A percentile compares a stretch with the other conserved stretches of the same genome.
Evolutionary conservation across 2,888 invertebrate species (phyloP).

Genomic region (Allolobophora icterica): DNA sequence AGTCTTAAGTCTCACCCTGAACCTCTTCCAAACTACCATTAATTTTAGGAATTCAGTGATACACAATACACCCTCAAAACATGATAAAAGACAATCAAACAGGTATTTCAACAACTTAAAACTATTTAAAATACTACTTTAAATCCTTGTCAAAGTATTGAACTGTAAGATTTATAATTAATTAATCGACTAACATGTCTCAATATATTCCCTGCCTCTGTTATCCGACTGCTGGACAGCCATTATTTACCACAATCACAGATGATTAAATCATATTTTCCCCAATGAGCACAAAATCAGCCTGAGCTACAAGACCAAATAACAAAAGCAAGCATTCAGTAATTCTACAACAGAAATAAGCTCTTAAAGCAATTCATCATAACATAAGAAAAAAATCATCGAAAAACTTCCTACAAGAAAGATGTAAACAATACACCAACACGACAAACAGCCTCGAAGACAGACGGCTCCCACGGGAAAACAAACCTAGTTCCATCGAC

Average conservation of each 20-base stretch:
- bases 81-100: too few relatives aligned
- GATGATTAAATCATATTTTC: background rate
- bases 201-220: background rate
- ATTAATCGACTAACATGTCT: background rate
- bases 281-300: background rate
- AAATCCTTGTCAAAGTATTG: too few relatives aligned
- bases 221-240: background rate
- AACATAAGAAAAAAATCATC: background rate
- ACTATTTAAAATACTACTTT: too few relatives aligned
- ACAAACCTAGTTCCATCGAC: background rate
- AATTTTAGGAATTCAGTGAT: background rate
- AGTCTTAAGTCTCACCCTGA: background rate
- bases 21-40: background rate
- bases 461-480: background rate
- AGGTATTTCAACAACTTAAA: too few relatives aligned
- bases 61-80: too few relatives aligned
- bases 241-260: background rate
- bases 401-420: background rate
- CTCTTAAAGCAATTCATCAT: background rate
- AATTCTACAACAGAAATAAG: constrained; percentile 4
- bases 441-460: background rate
- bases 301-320: background rate
- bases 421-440: background rate
- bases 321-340: background rate
- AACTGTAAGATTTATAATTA: background rate